Base-by-base conservation (phyloP, 1,140 invertebrate species). In the Lamellibrachia luymesi region DNA sequence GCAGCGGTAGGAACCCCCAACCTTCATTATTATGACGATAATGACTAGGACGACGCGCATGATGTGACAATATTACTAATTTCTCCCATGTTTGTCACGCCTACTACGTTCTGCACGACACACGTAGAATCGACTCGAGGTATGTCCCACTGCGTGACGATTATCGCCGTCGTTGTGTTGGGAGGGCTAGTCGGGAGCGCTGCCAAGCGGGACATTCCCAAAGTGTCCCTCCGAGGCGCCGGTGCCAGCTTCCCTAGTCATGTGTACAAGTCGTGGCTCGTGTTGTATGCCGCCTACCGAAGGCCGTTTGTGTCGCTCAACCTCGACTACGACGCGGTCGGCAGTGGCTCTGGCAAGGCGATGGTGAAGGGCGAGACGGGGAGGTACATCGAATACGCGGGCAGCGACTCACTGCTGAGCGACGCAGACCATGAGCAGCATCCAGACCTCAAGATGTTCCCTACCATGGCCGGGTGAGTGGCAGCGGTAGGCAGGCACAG, bases 371-470 rank as follows among this genome's bases (percentile, higher is more conserved):
- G 50, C 27, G 7, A 52, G 50, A 56, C 50, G 50, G 50, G 2
- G 5, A 13, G 27, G 13, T 51, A 90, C 50, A 38, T 93, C 52
- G 80, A 92, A 4, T 93, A 92, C 52, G 93, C 90, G 8, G 93
- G 89, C 4, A 64, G 50, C 38, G 93, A 94, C 52, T 93, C 51
- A 2, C 50, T 93, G 38, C 38, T 94, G 27, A 64, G 27, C 80
- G 93, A 93, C 10, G 91, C 27, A 5, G 93, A 49, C 51, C 49
- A 93, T 10, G 49, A 51, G 5, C 49, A 92, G 10, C 27, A 93
- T 92, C 93, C 93, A 1, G 93, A 93, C 49, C 38, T 93, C 2
- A 64, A 1, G 52, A 94, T 93, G 93, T 94, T 93, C 92, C 93
- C 93, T 0, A 90, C 90, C 2, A 51, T 93, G 90, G 93, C 93